phyloP scores from a whole-genome alignment of 1,140 invertebrate species.

The Ceratosolen solmsi region DNA sequence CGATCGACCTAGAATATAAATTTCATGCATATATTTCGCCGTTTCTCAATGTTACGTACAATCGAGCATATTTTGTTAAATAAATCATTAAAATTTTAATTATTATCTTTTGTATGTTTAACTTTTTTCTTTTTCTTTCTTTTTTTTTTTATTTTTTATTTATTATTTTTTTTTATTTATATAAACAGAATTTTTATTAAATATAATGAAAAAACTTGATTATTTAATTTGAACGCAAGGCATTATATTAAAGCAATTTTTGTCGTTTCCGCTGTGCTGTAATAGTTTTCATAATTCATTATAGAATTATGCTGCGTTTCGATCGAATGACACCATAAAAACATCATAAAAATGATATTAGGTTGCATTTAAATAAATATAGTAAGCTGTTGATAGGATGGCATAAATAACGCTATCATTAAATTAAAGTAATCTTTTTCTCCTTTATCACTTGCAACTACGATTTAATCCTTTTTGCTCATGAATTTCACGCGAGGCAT shows the following conservation, averaged over 20 bases:
- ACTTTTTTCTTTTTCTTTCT: no score
- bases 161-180: neutral
- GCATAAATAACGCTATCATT: neutral
- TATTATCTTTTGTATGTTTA: no score
- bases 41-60: neutral
- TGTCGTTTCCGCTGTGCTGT: no score
- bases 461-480: neutral
- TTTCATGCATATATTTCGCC: neutral
- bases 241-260: neutral
- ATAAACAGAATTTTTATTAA: neutral
- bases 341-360: neutral
- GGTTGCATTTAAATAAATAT: neutral
- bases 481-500: neutral
- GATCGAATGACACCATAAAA: neutral
- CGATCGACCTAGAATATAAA: neutral
- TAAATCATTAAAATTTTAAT: neutral
- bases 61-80: neutral
- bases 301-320: neutral
- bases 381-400: neutral
- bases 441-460: neutral
- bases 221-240: neutral
- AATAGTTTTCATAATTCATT: neutral
- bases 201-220: neutral
- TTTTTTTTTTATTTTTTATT: no score
- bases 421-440: constrained; percentile 9